Evolutionary conservation across 2,888 invertebrate species (phyloP).

Genomic region (Hemistola chrysoprasaria): DNA sequence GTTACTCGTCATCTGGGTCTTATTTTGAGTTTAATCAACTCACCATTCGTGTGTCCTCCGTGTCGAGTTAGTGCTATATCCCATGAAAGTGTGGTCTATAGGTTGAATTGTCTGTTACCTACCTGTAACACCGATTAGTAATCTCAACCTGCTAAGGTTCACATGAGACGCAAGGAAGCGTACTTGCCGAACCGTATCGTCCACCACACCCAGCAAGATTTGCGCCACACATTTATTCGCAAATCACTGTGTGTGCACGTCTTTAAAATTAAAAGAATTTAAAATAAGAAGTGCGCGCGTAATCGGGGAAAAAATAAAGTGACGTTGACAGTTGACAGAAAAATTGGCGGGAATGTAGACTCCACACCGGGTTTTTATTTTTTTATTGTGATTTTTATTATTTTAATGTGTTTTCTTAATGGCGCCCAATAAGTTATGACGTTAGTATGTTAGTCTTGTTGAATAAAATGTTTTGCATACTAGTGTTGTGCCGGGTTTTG

Average conservation of each 20-base stretch:
- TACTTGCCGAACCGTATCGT: conserved; percentile 56
- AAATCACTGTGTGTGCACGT: conserved; percentile 64
- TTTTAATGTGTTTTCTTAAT: conserved; percentile 4
- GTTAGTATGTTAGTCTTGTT: conserved; percentile 42
- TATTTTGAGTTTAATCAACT: too few relatives aligned
- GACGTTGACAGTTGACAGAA: conserved; percentile 16
- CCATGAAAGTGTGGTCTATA: too few relatives aligned
- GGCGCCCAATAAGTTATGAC: conserved; percentile 17
- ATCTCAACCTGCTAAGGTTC: conserved; percentile 53
- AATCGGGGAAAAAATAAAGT: background rate
- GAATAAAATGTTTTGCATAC: conserved; percentile 61
- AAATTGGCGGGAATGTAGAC: conserved; percentile 13
- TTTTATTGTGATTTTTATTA: conserved; percentile 7
- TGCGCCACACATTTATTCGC: conserved; percentile 67
- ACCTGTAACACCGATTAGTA: conserved; percentile 48
- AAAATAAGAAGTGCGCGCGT: background rate
- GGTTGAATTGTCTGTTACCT: too few relatives aligned
- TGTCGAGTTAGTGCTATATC: too few relatives aligned
- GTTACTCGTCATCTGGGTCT: too few relatives aligned
- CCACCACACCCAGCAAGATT: conserved; percentile 66
- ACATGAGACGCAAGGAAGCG: conserved; percentile 63
- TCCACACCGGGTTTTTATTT: conserved; percentile 1
- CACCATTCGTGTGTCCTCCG: too few relatives aligned
- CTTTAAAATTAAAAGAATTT: conserved; percentile 32
- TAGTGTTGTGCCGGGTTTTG: conserved; percentile 63